A percentile compares a stretch with the other conserved stretches of the same genome.
These are phyloP conservation scores for Phenganax marumi DNA, from an alignment of 92 coral and sea anemone species.

Conservation along the genomic window DNA sequence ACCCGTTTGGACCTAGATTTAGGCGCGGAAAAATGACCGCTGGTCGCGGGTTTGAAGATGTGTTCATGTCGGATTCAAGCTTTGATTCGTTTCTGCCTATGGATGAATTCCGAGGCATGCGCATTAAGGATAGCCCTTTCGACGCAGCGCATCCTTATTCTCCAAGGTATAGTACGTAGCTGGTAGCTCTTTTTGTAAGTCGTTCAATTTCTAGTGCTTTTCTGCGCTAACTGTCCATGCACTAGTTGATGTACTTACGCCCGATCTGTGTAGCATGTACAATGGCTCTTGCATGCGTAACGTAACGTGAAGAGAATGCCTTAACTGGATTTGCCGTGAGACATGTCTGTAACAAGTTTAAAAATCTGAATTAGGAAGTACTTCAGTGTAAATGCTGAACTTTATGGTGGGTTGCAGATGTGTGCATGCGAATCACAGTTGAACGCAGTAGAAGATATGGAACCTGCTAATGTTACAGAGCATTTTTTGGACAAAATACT, in stretches of 20 bases:
- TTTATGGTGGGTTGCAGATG: too few species aligned
- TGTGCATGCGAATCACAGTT: too few species aligned
- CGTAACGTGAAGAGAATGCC: too few species aligned
- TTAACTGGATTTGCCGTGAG: too few species aligned
- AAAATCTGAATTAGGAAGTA: too few species aligned
- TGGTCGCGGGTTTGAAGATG: constrained; percentile 37
- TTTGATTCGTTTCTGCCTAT: constrained; percentile 36
- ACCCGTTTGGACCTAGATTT: constrained; percentile 12
- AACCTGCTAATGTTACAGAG: too few species aligned
- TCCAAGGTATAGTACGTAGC: constrained; percentile 1
- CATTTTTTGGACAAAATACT: too few species aligned
- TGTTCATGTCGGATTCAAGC: constrained; percentile 37
- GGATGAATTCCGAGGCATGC: constrained; percentile 33
- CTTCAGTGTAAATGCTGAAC: too few species aligned
- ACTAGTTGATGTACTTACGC: background rate
- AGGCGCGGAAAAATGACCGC: constrained; percentile 27
- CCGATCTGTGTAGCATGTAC: too few species aligned
- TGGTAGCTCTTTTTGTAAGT: background rate
- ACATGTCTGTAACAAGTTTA: too few species aligned
- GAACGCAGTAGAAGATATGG: too few species aligned
- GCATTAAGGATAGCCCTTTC: constrained; percentile 24
- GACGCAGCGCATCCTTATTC: constrained; percentile 19
- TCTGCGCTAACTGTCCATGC: background rate
- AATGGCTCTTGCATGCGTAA: too few species aligned
- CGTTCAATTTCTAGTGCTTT: background rate